Conservation (phyloP, 2,797 vertebrate genomes). For the Hirundo rustica region DNA sequence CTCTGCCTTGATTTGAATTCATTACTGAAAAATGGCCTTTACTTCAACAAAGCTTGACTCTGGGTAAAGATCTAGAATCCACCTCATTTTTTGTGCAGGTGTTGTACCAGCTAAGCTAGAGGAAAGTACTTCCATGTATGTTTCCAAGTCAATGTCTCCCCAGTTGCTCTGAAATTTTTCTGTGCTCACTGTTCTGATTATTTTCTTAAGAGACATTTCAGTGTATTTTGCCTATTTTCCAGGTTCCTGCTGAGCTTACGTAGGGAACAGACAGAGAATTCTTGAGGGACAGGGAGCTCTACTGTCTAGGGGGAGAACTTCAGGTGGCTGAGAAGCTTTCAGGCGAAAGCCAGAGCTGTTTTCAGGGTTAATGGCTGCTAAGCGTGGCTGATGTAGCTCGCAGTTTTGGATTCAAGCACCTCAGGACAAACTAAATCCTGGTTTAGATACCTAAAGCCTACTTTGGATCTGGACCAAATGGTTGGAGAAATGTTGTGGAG, state of each 20-base stretch:
- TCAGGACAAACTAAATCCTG: not conserved
- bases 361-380: not conserved
- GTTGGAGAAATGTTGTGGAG: not conserved
- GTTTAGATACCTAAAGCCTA: constrained; percentile 13
- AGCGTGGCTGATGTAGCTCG: not conserved
- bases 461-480: constrained; percentile 22
- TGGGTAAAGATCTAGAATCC: not conserved
- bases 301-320: not conserved
- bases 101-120: not conserved
- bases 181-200: not conserved
- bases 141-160: not conserved
- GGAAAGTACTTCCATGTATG: not conserved
- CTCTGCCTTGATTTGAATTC: not conserved
- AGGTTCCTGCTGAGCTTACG: not conserved
- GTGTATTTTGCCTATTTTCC: constrained; percentile 3
- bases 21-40: not conserved
- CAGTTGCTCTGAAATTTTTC: not conserved
- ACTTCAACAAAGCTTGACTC: not conserved
- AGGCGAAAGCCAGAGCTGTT: not conserved
- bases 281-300: not conserved
- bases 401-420: not conserved
- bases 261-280: not conserved
- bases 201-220: constrained; percentile 25
- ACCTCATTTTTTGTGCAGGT: not conserved
- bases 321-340: not conserved